A percentile compares a stretch with the other conserved stretches of the same genome.
Evolutionary conservation across 2,113 vertebrate genomes (phyloP).

Genomic region (Albula glossodonta): DNA sequence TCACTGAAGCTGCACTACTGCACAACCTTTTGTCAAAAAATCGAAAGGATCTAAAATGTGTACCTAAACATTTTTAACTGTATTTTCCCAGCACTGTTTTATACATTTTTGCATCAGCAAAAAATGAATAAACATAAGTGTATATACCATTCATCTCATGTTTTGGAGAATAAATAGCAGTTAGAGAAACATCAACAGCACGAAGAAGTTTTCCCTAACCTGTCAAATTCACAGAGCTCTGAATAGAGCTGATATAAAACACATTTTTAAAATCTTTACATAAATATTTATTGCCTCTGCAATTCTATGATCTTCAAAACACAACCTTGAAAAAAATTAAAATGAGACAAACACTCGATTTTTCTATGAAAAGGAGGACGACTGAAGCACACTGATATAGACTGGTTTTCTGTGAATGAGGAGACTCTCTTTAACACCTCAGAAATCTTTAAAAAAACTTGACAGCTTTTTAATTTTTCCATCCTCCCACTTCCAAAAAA

Average conservation of each 20-base stretch:
- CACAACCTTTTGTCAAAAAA: conserved; percentile 13
- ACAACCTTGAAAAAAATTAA: conserved; percentile 7
- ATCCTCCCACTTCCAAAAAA: conserved; percentile 25
- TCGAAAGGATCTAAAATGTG: neutral
- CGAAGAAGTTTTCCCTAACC: conserved; percentile 1
- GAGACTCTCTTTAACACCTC: conserved; percentile 66
- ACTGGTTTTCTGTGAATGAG: conserved; percentile 70
- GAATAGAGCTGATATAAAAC: neutral
- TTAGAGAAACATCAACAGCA: conserved; percentile 5
- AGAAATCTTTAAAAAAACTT: conserved; percentile 59
- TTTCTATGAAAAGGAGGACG: conserved; percentile 65
- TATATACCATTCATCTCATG: neutral
- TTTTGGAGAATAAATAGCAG: conserved; percentile 8
- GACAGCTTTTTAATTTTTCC: conserved; percentile 62
- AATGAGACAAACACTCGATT: conserved; percentile 4
- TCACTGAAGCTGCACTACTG: conserved; percentile 17
- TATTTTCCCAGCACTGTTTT: neutral
- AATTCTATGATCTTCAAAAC: neutral
- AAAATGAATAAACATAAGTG: no score
- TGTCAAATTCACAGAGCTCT: conserved; percentile 3
- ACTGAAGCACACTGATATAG: conserved; percentile 69
- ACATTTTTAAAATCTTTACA: neutral
- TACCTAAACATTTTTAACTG: conserved; percentile 14
- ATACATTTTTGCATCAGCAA: neutral
- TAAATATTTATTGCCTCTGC: conserved; percentile 7